These are phyloP conservation scores for Mormyrus hasselquistii DNA, from an alignment of 2,797 vertebrate species.

Conservation along the genomic window DNA sequence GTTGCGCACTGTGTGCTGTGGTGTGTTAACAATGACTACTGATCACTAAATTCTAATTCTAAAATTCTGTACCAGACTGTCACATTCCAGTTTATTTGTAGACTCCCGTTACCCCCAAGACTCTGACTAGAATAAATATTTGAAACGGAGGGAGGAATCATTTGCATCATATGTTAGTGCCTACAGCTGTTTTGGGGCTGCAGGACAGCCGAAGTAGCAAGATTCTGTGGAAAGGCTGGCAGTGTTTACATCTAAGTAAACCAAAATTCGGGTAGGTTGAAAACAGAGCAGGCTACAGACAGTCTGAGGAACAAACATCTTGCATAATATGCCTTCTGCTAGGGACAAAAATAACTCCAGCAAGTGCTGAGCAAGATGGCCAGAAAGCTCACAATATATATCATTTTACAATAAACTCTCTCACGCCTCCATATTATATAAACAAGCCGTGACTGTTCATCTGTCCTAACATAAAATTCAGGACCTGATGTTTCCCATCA, in stretches of 20 bases:
- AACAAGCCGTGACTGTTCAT: neutral
- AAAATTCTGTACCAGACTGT: neutral
- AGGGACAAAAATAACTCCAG: neutral
- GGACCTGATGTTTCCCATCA: neutral
- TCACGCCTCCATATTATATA: neutral
- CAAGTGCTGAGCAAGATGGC: neutral
- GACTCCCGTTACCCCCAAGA: neutral
- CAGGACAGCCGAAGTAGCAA: neutral
- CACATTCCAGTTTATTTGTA: neutral
- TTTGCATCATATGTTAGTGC: neutral
- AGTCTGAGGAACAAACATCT: neutral
- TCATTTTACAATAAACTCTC: neutral
- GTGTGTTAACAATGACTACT: no score
- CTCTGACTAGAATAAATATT: neutral
- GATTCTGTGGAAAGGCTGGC: neutral
- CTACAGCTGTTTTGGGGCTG: neutral
- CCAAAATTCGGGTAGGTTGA: neutral
- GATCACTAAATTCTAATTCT: no score
- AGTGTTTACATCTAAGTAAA: neutral
- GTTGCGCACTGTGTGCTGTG: no score
- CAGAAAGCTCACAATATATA: neutral
- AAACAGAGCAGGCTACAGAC: neutral
- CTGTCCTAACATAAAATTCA: neutral
- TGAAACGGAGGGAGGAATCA: neutral
- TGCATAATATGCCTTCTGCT: neutral